Conservation (phyloP, 2,888 invertebrate species). For the Sminthurides aquaticus region DNA sequence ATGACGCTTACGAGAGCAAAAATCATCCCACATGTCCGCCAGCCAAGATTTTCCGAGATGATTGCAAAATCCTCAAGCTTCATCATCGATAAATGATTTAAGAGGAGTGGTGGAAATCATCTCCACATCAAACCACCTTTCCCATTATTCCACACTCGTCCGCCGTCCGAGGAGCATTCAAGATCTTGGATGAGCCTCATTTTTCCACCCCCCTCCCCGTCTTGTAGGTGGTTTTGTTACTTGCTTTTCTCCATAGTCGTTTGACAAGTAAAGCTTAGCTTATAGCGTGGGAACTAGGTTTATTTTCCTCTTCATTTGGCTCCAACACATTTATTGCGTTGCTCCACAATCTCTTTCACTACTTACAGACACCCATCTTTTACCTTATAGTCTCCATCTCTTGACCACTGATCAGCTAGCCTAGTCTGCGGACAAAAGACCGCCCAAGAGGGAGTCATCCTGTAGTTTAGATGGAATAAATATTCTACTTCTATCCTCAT, state of each 20-base stretch:
- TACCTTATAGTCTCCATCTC: neutral
- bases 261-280: neutral
- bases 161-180: neutral
- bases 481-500: no score
- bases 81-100: neutral
- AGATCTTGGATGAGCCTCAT: neutral
- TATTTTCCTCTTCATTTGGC: neutral
- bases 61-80: neutral
- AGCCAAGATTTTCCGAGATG: neutral
- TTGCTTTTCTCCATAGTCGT: neutral
- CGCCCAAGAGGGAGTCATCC: no score
- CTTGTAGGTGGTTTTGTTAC: neutral
- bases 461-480: no score
- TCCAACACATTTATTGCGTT: neutral
- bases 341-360: neutral
- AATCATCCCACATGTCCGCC: neutral
- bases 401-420: no score
- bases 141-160: neutral
- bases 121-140: no score
- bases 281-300: neutral
- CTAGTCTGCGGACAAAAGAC: no score
- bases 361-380: neutral
- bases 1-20: no score
- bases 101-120: neutral
- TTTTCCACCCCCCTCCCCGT: neutral